Evolutionary conservation across 2,888 invertebrate genomes (phyloP), one percentile per base, ranked within the genome.

Genomic region (Fabriciana adippe): DNA sequence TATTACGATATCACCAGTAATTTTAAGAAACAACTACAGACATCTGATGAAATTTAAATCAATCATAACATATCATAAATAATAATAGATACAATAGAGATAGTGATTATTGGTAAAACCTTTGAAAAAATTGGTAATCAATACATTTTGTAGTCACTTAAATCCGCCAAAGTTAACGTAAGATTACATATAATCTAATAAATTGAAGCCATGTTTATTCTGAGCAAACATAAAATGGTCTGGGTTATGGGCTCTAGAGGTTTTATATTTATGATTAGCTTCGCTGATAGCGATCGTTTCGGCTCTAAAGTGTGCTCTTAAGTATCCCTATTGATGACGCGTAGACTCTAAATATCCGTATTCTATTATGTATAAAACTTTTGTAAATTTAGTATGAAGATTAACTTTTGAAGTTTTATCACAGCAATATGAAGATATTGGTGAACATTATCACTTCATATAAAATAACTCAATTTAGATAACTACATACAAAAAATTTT

Each of bases 211-310:
- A 75, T 77, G 76, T 79, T 81, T 81, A 80, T 80, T 79, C 75
- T 72, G 73, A 73, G 73, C 73, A 73, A 72, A 78, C 81, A 79
- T 86, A 85, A 85, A 85, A 83, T 74, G 74, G 74, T 74, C 74
- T 75, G 74, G 78, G 75, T 82, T 83, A 82, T 73, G 69, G 78
- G 71, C 76, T 76, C 77, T 76, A 73, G 74, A 75, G 75, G 76
- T 79, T 82, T 83, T 82, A 85, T 86, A 83, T 87, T 89, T 89
- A 87, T 86, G 83, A 83, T 88, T 83, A 85, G 81, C 79, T 78
- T 71, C 76, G 75, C 76, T 78, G 82, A 83, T 82, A 82, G 83
- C 81, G 76, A 84, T 81, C 85, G 77, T 82, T 85, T 80, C 73
- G 76, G 75, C 78, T 79, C 75, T 73, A 74, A 83, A 86, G 81